Percentiles rank a stretch among this genome's conserved stretches.
Conservation (phyloP, 2,888 invertebrate genomes). For the Neoitamus cyanurus region DNA sequence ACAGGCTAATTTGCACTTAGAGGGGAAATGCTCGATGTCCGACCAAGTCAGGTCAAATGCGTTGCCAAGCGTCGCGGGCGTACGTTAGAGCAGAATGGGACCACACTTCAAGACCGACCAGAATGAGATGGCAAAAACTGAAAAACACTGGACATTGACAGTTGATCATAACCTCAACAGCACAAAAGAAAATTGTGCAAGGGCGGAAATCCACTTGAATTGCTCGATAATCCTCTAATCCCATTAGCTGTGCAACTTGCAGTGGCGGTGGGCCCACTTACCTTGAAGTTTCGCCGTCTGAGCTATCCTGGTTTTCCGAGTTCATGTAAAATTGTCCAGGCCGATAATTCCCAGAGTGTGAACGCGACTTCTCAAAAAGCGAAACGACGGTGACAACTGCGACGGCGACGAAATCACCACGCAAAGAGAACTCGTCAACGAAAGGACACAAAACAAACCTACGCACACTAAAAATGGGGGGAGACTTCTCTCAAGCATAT, state of each 20-base stretch:
- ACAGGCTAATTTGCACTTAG: neutral
- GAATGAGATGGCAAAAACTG: conserved; percentile 5
- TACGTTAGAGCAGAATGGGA: neutral
- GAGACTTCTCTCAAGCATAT: neutral
- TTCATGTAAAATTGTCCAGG: conserved; percentile 65
- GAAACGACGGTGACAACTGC: neutral
- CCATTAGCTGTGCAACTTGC: neutral
- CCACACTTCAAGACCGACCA: neutral
- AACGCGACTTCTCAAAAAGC: neutral
- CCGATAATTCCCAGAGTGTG: neutral
- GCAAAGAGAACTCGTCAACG: neutral
- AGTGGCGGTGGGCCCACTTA: conserved; percentile 56
- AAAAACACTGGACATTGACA: conserved; percentile 13
- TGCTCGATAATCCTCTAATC: neutral
- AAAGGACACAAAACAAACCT: conserved; percentile 29
- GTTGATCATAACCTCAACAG: conserved; percentile 44
- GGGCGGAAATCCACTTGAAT: conserved; percentile 23
- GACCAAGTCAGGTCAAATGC: neutral
- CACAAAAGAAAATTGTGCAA: neutral
- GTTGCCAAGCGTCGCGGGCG: neutral
- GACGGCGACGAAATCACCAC: neutral
- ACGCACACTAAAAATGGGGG: neutral
- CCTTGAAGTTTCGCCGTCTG: conserved; percentile 69
- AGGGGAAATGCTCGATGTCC: neutral
- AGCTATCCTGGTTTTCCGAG: conserved; percentile 65